A percentile compares a stretch with the other conserved stretches of the same genome.
Evolutionary conservation across 2,797 vertebrate species (phyloP).

Genomic region (Danio tinwini): DNA sequence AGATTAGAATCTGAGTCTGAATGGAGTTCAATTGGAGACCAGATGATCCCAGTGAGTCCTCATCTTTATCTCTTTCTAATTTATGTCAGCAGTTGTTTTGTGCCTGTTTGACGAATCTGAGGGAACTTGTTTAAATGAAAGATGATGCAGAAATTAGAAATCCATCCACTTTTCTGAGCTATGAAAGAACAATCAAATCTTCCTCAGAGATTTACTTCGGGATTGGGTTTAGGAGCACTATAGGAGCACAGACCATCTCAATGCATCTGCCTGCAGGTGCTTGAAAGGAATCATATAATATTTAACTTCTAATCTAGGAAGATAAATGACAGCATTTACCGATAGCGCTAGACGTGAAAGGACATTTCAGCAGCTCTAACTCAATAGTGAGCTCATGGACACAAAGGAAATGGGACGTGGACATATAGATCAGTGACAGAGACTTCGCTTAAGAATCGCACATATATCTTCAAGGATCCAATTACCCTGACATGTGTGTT

Average conservation of each 20-base stretch:
- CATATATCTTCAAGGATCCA: slow-evolving; percentile 40
- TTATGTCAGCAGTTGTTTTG: not conserved
- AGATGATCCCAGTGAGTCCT: not conserved
- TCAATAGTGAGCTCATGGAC: slow-evolving; percentile 55
- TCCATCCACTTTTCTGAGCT: not conserved
- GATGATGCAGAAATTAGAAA: not conserved
- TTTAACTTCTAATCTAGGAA: slow-evolving; percentile 47
- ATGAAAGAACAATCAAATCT: not conserved
- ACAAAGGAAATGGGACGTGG: slow-evolving; percentile 52
- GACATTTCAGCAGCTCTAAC: slow-evolving; percentile 50
- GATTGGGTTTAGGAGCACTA: not conserved
- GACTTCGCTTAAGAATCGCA: slow-evolving; percentile 38
- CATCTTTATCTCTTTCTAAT: not conserved
- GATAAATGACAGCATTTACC: slow-evolving; percentile 39
- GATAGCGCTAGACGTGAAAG: slow-evolving; percentile 36
- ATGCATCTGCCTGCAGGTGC: slow-evolving; percentile 44
- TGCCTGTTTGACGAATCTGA: not conserved
- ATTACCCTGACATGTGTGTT: slow-evolving; percentile 45
- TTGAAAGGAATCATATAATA: slow-evolving; percentile 40
- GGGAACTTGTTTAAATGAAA: not conserved
- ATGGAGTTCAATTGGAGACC: not conserved
- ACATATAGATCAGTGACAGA: slow-evolving; percentile 39
- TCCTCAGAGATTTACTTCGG: not conserved
- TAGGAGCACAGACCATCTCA: slow-evolving; percentile 1
- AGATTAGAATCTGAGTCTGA: not conserved